These are phyloP conservation scores for Eubucco bourcierii DNA, from an alignment of 2,113 vertebrate species.

Conservation along the genomic window DNA sequence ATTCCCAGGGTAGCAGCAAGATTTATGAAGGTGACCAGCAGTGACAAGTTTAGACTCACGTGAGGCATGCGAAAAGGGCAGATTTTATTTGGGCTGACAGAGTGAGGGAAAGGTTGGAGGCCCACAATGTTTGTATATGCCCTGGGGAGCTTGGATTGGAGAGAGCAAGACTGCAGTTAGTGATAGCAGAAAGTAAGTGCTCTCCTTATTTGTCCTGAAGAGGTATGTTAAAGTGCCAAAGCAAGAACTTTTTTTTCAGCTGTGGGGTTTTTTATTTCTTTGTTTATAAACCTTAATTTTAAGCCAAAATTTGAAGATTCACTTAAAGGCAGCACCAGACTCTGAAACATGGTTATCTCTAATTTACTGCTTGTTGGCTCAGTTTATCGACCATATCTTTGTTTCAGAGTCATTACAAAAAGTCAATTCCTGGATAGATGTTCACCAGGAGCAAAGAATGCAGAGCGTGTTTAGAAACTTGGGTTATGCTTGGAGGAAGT, in stretches of 20 bases:
- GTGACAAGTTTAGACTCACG: neutral
- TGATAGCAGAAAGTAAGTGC: neutral
- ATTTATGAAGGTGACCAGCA: neutral
- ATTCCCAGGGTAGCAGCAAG: neutral
- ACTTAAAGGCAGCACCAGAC: neutral
- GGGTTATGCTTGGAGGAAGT: neutral
- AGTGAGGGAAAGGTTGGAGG: neutral
- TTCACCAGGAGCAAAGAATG: conserved; percentile 24
- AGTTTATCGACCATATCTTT: neutral
- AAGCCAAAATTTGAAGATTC: neutral
- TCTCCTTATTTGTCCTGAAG: neutral
- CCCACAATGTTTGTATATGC: neutral
- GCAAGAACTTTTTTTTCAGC: neutral
- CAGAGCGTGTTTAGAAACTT: neutral
- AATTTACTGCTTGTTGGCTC: neutral
- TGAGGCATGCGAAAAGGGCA: neutral
- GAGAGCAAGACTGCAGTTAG: neutral
- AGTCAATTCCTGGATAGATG: neutral
- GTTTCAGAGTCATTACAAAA: neutral
- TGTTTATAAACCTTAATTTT: neutral
- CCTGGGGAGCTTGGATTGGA: neutral
- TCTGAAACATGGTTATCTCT: neutral
- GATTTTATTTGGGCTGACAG: neutral
- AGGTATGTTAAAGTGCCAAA: neutral
- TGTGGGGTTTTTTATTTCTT: neutral